Base-by-base conservation (phyloP, 2,888 invertebrate genomes). In the Podotricha telesiphe region DNA sequence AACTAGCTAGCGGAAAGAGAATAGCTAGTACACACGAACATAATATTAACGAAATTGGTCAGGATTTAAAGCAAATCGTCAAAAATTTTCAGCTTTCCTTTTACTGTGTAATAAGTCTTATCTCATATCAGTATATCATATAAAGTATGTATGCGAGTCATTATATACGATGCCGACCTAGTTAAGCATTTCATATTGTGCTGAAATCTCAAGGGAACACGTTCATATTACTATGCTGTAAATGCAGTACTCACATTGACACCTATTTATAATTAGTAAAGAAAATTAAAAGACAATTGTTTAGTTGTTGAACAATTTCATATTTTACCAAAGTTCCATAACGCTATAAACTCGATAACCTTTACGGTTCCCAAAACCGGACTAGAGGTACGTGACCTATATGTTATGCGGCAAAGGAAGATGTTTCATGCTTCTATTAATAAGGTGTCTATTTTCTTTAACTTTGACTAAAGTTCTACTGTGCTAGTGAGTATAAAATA, bases 321-420 rank as follows among this genome's bases (percentile, higher is more conserved):
- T 55, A 55, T 17, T 37, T 55, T 10, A 47, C 17, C 48, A 19
- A 47, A 65, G 17, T 62, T n/a, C 13, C 48, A 51, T 63, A 56
- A 61, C 20, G 61, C 59, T 62, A 67, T 65, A 66, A 63, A 65
- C 67, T 37, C 69, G 45, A 62, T 47, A 63, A 75, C 73, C 74
- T 77, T 78, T 82, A 74, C 74, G 79, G 79, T 82, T 82, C 80
- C 80, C 76, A 75, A 74, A 75, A 74, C 71, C 76, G 77, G 76
- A 78, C 72, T 71, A 71, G 81, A 84, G 88, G 86, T 87, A 85
- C 85, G 86, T 88, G 87, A 87, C 87, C 86, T 73, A 86, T 80
- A 82, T 84, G 82, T 75, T 78, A 74, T 76, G 79, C 73, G 73
- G 70, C 70, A 75, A 70, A 73, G 75, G 74, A 75, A 73, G 69